Evolutionary conservation across 2,888 invertebrate species (phyloP).

Genomic region (Tinea semifulvella): DNA sequence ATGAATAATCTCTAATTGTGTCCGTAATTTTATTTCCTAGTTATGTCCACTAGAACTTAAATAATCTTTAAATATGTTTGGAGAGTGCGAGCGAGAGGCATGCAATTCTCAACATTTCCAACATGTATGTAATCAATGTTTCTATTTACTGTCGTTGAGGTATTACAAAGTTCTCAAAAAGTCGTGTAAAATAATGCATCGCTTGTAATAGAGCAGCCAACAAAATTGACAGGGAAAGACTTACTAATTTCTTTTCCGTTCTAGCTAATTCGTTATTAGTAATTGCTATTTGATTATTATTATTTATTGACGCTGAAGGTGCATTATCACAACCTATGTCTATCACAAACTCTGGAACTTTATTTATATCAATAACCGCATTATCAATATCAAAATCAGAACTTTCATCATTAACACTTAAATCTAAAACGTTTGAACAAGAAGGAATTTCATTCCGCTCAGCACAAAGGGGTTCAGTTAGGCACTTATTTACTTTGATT

Average conservation of each 20-base stretch:
- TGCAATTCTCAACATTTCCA: no score
- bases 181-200: constrained; percentile 69
- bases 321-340: constrained; percentile 40
- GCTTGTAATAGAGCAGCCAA: constrained; percentile 70
- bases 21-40: no score
- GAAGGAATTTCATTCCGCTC: constrained; percentile 58
- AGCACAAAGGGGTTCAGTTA: constrained; percentile 45
- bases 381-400: constrained; percentile 21
- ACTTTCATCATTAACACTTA: constrained; percentile 35
- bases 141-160: constrained; percentile 47
- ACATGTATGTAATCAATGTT: no score
- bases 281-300: constrained; percentile 57
- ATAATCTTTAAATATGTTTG: no score
- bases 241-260: constrained; percentile 62
- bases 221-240: constrained; percentile 67
- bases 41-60: no score
- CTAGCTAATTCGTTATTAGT: constrained; percentile 49
- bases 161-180: constrained; percentile 66
- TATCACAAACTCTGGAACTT: constrained; percentile 48
- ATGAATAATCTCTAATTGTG: no score
- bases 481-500: constrained; percentile 46
- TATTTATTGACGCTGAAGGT: no score
- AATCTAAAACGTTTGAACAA: constrained; percentile 47
- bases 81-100: no score
- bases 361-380: constrained; percentile 20